Conservation (phyloP, 1,140 invertebrate genomes). For the Goniozus legneri region DNA sequence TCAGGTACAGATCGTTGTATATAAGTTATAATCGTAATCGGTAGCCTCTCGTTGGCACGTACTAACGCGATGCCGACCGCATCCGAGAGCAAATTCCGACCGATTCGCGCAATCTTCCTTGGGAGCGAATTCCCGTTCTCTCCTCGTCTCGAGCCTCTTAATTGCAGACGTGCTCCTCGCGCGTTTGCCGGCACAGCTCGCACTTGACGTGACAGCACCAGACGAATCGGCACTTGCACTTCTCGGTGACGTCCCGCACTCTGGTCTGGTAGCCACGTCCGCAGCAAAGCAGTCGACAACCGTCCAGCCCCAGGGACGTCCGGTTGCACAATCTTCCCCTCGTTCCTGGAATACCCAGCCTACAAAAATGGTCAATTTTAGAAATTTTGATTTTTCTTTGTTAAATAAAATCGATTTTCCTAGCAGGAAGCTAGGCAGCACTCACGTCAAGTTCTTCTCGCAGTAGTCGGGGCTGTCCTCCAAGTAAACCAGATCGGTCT, state of each 20-base stretch:
- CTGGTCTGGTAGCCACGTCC: conserved; percentile 88
- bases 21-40: conserved; percentile 15
- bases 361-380: conserved; percentile 41
- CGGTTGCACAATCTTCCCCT: conserved; percentile 79
- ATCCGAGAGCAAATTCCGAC: no score
- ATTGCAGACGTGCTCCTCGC: conserved; percentile 85
- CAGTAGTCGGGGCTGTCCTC: conserved; percentile 85
- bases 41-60: no score
- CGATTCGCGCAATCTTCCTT: no score
- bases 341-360: conserved; percentile 80
- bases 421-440: conserved; percentile 8
- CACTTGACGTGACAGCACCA: conserved; percentile 92
- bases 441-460: conserved; percentile 79
- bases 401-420: no score
- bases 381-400: not conserved
- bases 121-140: no score
- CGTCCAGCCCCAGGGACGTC: conserved; percentile 75
- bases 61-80: no score
- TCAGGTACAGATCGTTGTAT: conserved; percentile 19
- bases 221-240: conserved; percentile 89
- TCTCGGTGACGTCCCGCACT: conserved; percentile 79
- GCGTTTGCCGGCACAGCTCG: conserved; percentile 74
- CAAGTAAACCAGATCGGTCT: conserved; percentile 78
- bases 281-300: conserved; percentile 83
- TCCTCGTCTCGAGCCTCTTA: no score